phyloP scores from a whole-genome alignment of 1,140 invertebrate genomes.

The Drosophila parvula region DNA sequence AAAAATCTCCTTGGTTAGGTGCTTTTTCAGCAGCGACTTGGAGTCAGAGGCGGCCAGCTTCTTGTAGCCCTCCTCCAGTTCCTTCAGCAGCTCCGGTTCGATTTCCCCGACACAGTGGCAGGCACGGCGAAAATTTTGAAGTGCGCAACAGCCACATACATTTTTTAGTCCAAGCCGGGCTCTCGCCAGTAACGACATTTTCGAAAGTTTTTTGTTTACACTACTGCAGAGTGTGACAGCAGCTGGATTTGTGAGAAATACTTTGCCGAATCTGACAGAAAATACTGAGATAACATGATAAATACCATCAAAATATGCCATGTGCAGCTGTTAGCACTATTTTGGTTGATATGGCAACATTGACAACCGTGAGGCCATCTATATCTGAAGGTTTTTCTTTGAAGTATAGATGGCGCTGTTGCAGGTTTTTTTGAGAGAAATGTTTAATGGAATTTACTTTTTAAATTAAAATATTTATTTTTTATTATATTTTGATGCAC shows the following conservation, averaged over 20 bases:
- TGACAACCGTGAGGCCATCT: not conserved
- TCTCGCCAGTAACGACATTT: constrained; percentile 24
- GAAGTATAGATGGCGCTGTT: not conserved
- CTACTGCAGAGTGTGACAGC: not conserved
- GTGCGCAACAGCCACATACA: not conserved
- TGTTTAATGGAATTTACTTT: no score
- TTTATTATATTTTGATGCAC: no score
- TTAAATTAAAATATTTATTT: no score
- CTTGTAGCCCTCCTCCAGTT: constrained; percentile 93
- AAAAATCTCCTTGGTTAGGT: constrained; percentile 94
- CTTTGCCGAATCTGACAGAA: not conserved
- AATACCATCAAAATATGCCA: not conserved
- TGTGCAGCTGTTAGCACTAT: no score
- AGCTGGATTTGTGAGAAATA: not conserved
- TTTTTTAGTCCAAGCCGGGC: not conserved
- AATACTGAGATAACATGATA: not conserved
- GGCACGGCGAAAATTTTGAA: not conserved
- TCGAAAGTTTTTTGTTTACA: not conserved
- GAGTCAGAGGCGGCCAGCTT: constrained; percentile 93
- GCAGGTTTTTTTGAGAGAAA: no score
- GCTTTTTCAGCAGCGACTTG: constrained; percentile 97
- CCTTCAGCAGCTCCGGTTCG: constrained; percentile 89
- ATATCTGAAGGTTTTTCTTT: not conserved
- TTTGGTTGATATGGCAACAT: no score
- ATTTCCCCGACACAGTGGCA: not conserved